Conservation (phyloP, 2,797 vertebrate genomes). For the Hirundo rustica region DNA sequence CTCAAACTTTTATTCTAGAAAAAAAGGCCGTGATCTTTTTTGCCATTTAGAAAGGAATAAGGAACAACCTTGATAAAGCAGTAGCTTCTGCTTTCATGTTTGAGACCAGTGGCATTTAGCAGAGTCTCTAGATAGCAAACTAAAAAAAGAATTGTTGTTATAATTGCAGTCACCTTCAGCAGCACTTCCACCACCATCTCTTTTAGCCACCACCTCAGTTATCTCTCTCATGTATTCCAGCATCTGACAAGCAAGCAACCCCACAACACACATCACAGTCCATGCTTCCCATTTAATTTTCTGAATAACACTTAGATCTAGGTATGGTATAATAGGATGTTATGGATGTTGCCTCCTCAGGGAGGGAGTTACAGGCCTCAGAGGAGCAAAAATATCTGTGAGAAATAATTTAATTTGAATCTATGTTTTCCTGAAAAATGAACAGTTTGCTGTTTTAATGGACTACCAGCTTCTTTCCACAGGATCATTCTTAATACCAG, state of each 20-base stretch:
- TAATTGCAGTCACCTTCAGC: neutral
- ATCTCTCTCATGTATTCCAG: neutral
- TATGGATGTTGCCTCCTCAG: neutral
- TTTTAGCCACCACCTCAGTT: neutral
- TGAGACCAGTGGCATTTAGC: neutral
- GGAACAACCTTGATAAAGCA: neutral
- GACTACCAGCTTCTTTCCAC: neutral
- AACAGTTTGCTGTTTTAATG: neutral
- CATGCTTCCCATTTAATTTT: neutral
- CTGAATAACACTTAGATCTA: neutral
- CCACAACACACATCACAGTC: neutral
- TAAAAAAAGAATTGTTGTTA: neutral
- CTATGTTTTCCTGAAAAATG: neutral
- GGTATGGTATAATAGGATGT: neutral
- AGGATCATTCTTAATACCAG: neutral
- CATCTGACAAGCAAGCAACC: neutral
- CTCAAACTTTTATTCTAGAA: neutral
- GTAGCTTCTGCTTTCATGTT: neutral
- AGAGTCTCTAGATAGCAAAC: neutral
- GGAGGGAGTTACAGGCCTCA: neutral
- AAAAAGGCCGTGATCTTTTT: neutral
- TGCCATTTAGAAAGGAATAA: neutral
- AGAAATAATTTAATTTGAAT: neutral
- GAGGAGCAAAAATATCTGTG: neutral
- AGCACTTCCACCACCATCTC: neutral